Evolutionary conservation across 2,888 invertebrate species (phyloP).

Genomic region (Diaphora mendica): DNA sequence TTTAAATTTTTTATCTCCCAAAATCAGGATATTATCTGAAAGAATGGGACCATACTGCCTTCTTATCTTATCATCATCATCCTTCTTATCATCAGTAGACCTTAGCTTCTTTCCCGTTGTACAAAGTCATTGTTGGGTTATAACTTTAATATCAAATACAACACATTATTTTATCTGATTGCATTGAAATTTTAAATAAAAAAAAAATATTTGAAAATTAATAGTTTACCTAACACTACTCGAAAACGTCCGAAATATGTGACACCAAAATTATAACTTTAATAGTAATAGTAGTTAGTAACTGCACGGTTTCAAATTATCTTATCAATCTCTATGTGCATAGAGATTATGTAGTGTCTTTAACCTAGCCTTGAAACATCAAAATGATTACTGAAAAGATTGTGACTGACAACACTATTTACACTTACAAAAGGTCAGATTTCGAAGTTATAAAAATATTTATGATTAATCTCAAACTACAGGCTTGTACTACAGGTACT

Average conservation of each 20-base stretch:
- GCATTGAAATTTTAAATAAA: neutral
- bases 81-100: no score
- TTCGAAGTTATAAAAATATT: neutral
- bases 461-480: no score
- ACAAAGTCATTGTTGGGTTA: no score
- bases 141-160: no score
- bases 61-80: no score
- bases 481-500: no score
- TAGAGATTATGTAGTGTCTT: neutral
- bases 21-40: no score
- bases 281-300: neutral
- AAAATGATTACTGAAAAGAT: neutral
- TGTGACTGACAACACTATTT: neutral
- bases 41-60: no score
- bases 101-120: no score
- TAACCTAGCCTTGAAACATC: neutral
- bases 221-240: neutral
- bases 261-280: neutral
- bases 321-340: neutral
- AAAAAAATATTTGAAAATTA: neutral
- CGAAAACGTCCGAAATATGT: neutral
- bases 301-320: neutral
- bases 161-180: no score
- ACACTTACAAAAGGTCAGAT: neutral
- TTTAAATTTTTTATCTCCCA: no score